phyloP scores from a whole-genome alignment of 2,113 vertebrate species.

The Actenoides hombroni region DNA sequence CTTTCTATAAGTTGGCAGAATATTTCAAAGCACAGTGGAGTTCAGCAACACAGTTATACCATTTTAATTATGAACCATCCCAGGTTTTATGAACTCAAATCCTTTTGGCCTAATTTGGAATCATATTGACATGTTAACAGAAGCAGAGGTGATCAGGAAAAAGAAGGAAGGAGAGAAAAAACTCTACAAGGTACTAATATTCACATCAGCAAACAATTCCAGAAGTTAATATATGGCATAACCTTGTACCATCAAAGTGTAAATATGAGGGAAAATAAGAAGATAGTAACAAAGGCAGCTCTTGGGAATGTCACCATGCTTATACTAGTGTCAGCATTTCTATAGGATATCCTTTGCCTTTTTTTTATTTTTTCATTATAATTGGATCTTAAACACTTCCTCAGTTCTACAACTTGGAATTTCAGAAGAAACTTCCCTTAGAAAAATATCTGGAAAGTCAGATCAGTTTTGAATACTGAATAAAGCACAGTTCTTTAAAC shows the following conservation, averaged over 20 bases:
- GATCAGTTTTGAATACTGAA: neutral
- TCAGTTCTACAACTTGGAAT: neutral
- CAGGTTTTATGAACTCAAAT: constrained; percentile 9
- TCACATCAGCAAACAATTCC: neutral
- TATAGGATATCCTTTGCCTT: neutral
- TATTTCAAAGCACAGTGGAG: neutral
- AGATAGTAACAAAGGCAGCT: neutral
- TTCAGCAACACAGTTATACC: constrained; percentile 6
- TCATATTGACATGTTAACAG: neutral
- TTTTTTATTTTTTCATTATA: neutral
- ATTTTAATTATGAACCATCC: neutral
- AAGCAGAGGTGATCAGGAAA: neutral
- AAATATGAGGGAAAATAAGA: neutral
- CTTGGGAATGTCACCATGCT: neutral
- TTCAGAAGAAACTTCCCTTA: neutral
- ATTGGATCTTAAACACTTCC: neutral
- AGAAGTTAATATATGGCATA: neutral
- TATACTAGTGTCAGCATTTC: neutral
- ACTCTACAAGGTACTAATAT: neutral
- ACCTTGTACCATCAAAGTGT: neutral
- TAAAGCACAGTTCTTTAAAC: neutral
- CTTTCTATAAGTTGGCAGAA: constrained; percentile 30
- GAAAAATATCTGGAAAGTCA: neutral
- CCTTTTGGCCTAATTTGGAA: constrained; percentile 46
- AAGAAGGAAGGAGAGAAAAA: neutral